A percentile compares a stretch with the other conserved stretches of the same genome.
phyloP scores from a whole-genome alignment of 1,140 invertebrate species.

The Cryptotermes secundus region DNA sequence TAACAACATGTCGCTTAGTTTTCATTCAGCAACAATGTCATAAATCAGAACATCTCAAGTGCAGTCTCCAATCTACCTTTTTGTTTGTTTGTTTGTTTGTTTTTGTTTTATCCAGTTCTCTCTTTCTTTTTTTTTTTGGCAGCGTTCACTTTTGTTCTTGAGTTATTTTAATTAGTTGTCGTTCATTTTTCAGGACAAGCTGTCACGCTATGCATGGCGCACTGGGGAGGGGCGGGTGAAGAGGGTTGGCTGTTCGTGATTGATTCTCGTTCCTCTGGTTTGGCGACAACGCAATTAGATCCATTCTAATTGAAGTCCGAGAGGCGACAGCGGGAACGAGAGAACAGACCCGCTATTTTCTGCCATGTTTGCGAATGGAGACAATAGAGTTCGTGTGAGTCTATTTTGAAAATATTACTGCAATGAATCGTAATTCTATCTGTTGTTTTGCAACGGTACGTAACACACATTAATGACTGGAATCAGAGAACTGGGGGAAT shows the following conservation, averaged over 20 bases:
- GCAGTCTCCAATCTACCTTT: too few relatives aligned
- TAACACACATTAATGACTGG: too few relatives aligned
- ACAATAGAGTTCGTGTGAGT: not conserved
- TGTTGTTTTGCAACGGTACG: too few relatives aligned
- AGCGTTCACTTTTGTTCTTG: not conserved
- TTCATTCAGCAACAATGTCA: too few relatives aligned
- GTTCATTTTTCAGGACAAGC: not conserved
- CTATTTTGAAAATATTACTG: too few relatives aligned
- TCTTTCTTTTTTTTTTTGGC: too few relatives aligned
- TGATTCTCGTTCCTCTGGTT: not conserved
- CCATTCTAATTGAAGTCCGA: slow-evolving; percentile 1
- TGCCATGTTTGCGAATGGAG: not conserved
- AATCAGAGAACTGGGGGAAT: too few relatives aligned
- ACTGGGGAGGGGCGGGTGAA: not conserved
- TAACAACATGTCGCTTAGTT: too few relatives aligned
- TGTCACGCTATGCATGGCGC: not conserved
- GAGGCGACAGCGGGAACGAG: not conserved
- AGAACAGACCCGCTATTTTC: not conserved
- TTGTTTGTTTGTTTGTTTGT: too few relatives aligned
- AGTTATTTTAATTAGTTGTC: slow-evolving; percentile 18
- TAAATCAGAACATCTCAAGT: too few relatives aligned
- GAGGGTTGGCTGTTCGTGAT: not conserved
- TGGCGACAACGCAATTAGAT: not conserved
- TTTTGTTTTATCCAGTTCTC: too few relatives aligned
- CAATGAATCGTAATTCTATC: too few relatives aligned